These are phyloP conservation scores for Uria lomvia DNA, from an alignment of 2,113 vertebrate species.

Conservation along the genomic window DNA sequence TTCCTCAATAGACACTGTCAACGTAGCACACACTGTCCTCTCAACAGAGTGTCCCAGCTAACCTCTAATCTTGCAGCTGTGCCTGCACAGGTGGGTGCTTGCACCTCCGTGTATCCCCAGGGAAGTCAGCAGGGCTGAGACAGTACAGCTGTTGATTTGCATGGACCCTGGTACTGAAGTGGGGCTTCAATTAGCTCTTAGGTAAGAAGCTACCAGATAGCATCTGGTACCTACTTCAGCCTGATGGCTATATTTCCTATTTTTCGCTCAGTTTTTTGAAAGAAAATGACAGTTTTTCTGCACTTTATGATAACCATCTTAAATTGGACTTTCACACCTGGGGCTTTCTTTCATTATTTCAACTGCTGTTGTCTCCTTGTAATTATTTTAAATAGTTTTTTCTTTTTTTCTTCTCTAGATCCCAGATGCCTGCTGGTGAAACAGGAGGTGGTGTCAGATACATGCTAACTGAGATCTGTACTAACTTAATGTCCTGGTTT, in stretches of 20 bases:
- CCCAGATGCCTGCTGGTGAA: not conserved
- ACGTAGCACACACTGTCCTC: not conserved
- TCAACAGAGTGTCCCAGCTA: not conserved
- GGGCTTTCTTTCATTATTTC: not conserved
- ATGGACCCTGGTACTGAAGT: no score
- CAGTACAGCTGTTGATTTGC: not conserved
- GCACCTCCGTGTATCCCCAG: accelerated
- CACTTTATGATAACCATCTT: not conserved
- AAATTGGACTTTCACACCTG: not conserved
- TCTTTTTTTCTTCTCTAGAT: not conserved
- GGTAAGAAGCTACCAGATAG: not conserved
- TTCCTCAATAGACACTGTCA: not conserved
- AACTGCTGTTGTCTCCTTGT: not conserved
- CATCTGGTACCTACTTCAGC: not conserved
- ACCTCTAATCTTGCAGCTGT: not conserved
- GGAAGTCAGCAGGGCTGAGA: not conserved
- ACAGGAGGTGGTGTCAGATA: not conserved
- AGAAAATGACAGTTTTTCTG: not conserved
- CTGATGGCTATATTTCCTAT: accelerated
- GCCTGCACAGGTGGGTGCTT: accelerated
- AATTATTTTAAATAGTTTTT: not conserved
- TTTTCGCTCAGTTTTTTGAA: not conserved
- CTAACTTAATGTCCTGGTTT: not conserved
- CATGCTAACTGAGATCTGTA: not conserved
- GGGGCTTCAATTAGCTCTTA: not conserved